Conservation (phyloP, 1,140 invertebrate genomes). For the Ips typographus region DNA sequence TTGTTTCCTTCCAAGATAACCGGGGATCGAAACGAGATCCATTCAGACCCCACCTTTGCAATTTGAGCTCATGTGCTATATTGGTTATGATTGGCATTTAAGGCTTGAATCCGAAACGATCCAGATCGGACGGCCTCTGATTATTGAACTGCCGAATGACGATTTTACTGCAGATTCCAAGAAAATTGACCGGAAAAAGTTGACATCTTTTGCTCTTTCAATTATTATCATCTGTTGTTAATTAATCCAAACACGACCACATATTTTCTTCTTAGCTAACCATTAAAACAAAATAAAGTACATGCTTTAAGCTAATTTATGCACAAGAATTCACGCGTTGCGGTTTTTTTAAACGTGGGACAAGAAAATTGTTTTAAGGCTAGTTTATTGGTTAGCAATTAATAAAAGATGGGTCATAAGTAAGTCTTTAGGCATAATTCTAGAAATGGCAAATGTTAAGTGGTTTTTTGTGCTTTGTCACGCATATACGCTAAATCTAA, state of each 20-base stretch:
- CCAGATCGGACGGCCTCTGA: not conserved
- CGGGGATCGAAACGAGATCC: not conserved
- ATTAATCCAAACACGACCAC: no score
- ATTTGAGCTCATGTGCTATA: constrained; percentile 29
- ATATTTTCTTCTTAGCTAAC: no score
- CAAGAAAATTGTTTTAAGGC: constrained; percentile 20
- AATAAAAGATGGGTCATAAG: constrained; percentile 8
- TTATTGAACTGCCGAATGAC: not conserved
- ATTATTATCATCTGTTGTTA: no score
- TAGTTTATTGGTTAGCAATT: constrained; percentile 12
- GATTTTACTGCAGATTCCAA: not conserved
- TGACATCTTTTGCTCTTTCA: not conserved
- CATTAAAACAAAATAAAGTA: no score
- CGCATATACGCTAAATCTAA: no score
- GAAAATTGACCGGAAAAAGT: not conserved
- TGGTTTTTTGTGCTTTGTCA: no score
- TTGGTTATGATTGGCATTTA: constrained; percentile 30
- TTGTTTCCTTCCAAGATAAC: constrained; percentile 21
- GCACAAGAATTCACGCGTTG: constrained; percentile 15
- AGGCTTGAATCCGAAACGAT: not conserved
- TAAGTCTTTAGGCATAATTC: not conserved
- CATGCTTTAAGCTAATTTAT: constrained; percentile 21
- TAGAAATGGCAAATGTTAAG: no score
- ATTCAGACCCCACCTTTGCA: constrained; percentile 18
- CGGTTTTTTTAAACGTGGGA: constrained; percentile 16